A percentile compares a stretch with the other conserved stretches of the same genome.
phyloP scores from a whole-genome alignment of 2,113 vertebrate genomes.

The Aix galericulata region DNA sequence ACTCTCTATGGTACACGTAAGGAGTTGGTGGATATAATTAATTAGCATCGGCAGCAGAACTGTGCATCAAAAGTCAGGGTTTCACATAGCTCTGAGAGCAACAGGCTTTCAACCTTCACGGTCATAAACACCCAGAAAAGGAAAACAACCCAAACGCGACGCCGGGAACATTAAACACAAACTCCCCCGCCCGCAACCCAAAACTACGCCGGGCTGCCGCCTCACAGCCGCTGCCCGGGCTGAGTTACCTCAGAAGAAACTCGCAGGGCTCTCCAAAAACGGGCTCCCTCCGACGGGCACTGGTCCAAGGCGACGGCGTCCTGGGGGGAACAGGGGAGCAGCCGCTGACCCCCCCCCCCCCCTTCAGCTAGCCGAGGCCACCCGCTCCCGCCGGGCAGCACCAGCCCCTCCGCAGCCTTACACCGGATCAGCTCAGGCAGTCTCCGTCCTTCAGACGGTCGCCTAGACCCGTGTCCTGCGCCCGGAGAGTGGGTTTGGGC shows the following conservation, averaged over 20 bases:
- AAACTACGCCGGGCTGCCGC: rapidly evolving
- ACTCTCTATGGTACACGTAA: rapidly evolving
- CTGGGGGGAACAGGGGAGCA: rapidly evolving
- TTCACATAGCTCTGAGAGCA: rapidly evolving
- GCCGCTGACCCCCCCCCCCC: rapidly evolving
- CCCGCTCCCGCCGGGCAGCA: not conserved
- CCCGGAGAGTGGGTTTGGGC: no score
- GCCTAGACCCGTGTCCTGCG: no score
- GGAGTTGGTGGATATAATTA: rapidly evolving
- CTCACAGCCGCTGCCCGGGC: rapidly evolving
- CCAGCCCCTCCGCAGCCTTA: not conserved
- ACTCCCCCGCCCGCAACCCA: no score
- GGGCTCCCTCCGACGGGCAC: rapidly evolving
- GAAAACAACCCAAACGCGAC: no score
- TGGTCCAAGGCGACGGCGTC: rapidly evolving
- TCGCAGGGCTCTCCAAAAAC: rapidly evolving
- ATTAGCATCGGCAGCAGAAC: not conserved
- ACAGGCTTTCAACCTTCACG: rapidly evolving
- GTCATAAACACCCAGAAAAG: not conserved
- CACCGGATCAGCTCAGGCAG: rapidly evolving
- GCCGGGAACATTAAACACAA: no score
- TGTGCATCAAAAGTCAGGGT: rapidly evolving
- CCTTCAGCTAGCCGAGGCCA: no score
- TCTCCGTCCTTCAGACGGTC: no score
- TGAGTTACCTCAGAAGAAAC: not conserved